Evolutionary conservation across 2,888 invertebrate genomes (phyloP).

Genomic region (Acronicta aceris): DNA sequence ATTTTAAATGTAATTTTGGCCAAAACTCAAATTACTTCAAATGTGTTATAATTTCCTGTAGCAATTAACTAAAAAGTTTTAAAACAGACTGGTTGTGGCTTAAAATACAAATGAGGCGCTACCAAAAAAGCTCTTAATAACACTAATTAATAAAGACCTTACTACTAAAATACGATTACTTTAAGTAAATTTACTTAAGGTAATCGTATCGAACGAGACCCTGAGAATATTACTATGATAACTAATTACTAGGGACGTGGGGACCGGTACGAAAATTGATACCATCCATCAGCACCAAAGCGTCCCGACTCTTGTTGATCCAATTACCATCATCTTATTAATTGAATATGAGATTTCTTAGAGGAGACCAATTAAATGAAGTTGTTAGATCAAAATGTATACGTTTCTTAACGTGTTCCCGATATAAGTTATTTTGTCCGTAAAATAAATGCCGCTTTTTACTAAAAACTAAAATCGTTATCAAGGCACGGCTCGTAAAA

Average conservation of each 20-base stretch:
- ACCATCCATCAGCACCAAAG: conserved; percentile 71
- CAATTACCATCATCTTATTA: conserved; percentile 78
- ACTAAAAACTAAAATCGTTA: conserved; percentile 60
- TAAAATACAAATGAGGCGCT: conserved; percentile 5
- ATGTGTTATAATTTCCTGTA: too few species aligned
- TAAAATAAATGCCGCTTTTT: conserved; percentile 71
- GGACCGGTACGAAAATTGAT: conserved; percentile 69
- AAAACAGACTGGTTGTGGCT: conserved; percentile 4
- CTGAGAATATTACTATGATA: conserved; percentile 57
- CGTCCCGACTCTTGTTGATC: conserved; percentile 67
- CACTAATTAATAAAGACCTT: conserved; percentile 54
- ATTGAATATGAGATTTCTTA: conserved; percentile 77
- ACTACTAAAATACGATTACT: conserved; percentile 47
- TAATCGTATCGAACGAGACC: conserved; percentile 29
- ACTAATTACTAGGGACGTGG: conserved; percentile 58
- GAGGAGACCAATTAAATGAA: conserved; percentile 77
- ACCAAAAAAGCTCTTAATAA: conserved; percentile 45
- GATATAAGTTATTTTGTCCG: conserved; percentile 73
- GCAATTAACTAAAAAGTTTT: too few species aligned
- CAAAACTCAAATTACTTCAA: too few species aligned
- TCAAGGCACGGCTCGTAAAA: conserved; percentile 67
- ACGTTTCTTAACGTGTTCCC: conserved; percentile 73
- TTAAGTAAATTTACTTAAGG: conserved; percentile 37
- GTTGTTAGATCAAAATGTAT: conserved; percentile 78
- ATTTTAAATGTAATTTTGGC: too few species aligned